phyloP scores from a whole-genome alignment of 2,797 vertebrate species.

The Siniperca obscura region DNA sequence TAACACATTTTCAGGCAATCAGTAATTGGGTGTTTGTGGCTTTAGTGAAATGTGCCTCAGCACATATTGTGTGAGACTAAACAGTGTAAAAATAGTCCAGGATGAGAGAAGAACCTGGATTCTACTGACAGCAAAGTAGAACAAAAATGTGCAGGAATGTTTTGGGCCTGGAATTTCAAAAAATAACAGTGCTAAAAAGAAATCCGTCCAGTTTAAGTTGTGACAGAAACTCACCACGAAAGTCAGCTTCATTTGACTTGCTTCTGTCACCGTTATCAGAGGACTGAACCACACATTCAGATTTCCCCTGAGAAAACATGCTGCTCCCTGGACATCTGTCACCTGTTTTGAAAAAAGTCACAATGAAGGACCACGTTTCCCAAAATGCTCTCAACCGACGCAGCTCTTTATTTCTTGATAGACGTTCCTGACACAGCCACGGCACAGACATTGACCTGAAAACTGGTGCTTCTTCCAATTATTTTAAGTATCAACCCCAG shows the following conservation, averaged over 20 bases:
- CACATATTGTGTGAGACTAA: conserved; percentile 3
- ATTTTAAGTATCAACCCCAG: conserved; percentile 6
- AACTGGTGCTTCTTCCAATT: background rate
- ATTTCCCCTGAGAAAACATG: conserved; percentile 25
- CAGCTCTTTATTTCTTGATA: background rate
- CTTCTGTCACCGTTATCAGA: background rate
- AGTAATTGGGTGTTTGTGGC: conserved; percentile 9
- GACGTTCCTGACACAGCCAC: background rate
- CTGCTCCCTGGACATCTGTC: background rate
- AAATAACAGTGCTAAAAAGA: background rate
- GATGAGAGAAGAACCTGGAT: conserved; percentile 15
- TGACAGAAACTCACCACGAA: background rate
- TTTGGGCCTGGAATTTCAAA: background rate
- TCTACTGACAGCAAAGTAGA: conserved; percentile 5
- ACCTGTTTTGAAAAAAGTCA: background rate
- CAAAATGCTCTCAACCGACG: background rate
- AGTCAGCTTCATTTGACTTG: background rate
- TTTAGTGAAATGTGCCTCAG: conserved; percentile 16
- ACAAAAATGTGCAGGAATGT: background rate
- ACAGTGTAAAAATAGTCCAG: conserved; percentile 25
- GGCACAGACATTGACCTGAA: background rate
- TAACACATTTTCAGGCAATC: conserved; percentile 13
- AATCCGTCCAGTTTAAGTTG: background rate
- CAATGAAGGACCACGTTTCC: background rate
- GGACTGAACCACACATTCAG: conserved; percentile 11